Evolutionary conservation across 2,113 vertebrate genomes (phyloP).

Genomic region (Saimiri boliviensis): DNA sequence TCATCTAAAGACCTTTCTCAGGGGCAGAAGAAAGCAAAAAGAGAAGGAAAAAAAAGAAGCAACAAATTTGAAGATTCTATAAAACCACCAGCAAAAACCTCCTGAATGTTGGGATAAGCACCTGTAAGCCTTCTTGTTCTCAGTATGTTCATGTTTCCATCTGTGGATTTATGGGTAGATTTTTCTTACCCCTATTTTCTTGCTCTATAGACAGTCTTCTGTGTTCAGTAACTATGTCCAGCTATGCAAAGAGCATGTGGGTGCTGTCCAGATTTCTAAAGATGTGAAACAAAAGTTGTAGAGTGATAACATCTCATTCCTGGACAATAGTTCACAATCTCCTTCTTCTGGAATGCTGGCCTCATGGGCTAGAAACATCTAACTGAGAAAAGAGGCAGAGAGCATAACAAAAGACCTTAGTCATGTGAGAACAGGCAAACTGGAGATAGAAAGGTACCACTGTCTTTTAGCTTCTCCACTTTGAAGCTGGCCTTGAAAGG

Average conservation of each 20-base stretch:
- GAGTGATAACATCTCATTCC: background rate
- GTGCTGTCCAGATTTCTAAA: background rate
- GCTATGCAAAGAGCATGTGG: too few relatives aligned
- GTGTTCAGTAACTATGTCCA: too few relatives aligned
- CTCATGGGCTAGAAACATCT: too few relatives aligned
- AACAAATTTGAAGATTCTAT: background rate
- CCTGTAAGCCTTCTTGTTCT: accelerated
- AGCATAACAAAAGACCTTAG: background rate
- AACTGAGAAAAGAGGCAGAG: background rate
- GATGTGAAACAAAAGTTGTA: too few relatives aligned
- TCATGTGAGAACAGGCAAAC: too few relatives aligned
- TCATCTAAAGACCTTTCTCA: background rate
- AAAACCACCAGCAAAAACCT: background rate
- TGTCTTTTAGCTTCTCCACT: background rate
- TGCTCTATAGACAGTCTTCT: too few relatives aligned
- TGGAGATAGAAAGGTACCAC: background rate
- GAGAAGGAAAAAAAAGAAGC: background rate
- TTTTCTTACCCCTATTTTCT: background rate
- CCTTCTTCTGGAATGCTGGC: background rate
- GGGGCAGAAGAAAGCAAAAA: background rate
- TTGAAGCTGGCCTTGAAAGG: background rate
- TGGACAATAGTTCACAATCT: accelerated
- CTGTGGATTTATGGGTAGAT: background rate
- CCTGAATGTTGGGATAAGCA: too few relatives aligned
- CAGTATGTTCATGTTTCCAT: background rate